These are phyloP conservation scores for Thamnaconus septentrionalis DNA, from an alignment of 2,113 vertebrate genomes.

Conservation along the genomic window DNA sequence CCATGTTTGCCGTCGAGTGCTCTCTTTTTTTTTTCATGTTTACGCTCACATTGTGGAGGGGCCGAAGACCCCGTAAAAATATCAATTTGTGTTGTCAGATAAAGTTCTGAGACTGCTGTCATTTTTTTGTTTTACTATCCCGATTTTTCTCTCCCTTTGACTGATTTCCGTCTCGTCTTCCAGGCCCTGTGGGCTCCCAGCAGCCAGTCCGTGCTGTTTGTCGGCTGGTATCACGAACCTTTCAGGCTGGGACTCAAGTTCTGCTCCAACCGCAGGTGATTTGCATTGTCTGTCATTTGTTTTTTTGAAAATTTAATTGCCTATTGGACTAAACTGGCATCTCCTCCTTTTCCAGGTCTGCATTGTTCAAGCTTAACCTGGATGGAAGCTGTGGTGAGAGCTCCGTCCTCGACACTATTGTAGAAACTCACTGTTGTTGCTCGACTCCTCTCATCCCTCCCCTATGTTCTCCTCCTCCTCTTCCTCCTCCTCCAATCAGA, in stretches of 20 bases:
- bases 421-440: not conserved
- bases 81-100: too few relatives aligned
- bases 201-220: constrained; percentile 63
- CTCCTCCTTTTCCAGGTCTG: constrained; percentile 61
- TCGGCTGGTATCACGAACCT: constrained; percentile 77
- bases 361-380: constrained; percentile 66
- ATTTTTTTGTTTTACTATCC: too few relatives aligned
- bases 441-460: not conserved
- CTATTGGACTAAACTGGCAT: not conserved
- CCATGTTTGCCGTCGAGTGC: too few relatives aligned
- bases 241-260: constrained; percentile 79
- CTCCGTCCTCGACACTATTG: not conserved
- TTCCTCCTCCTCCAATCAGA: constrained; percentile 48
- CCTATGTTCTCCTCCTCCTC: not conserved
- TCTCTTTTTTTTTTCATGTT: too few relatives aligned
- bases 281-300: not conserved
- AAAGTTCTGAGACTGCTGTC: too few relatives aligned
- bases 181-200: constrained; percentile 74
- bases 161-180: not conserved
- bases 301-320: not conserved
- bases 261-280: constrained; percentile 79
- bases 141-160: too few relatives aligned
- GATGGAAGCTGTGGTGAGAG: constrained; percentile 75
- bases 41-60: too few relatives aligned
- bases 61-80: too few relatives aligned